Base-by-base conservation (phyloP, 2,113 vertebrate species). In the Meleagris gallopavo region DNA sequence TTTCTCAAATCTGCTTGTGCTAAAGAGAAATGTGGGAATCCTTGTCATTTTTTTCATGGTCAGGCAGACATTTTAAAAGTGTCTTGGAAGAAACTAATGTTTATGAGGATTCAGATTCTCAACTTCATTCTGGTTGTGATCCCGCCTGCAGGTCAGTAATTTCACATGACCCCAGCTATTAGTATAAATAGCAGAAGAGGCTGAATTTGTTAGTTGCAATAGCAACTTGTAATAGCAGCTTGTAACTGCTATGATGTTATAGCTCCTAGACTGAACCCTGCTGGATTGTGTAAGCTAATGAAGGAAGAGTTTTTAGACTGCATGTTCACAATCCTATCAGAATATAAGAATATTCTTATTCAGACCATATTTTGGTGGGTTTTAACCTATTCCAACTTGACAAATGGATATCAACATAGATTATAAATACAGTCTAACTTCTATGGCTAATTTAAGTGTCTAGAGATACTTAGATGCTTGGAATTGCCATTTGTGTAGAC, bases 111-210 rank as follows among this genome's bases (percentile, higher is more conserved):
- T 88, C 22, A 83, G 90, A 91, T 77, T 91, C 90, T 88, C 55
- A 75, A 95, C 46, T 86, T 88, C 46, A 52, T 94, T 86, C 86
- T 90, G 94, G 73, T 67, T 95, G 88, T 86, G 76, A 86, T 94
- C 73, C 92, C 86, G 75, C 76, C 80, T 60, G 41, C 38, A 81
- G 92, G 95, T 96, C 94, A 96, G 83, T 86, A 29, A 86, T 92
- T 96, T 96, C 94, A 83, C 96, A 96, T 90, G 95, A 96, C 95
- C 96, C 52, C 76, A 88, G 3, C 73, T 83, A 64, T 88, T 90
- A 64, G 61, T 72, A 84, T 72, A 93, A 95, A 96, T 65, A 95
- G 76, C 76, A 77, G 32, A 91, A 83, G 60, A 83, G 30, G 34
- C 73, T 65, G 65, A 67, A 92, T 43, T 86, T 10, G 4, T 71